Percentiles rank a stretch among this genome's conserved stretches.
These are phyloP conservation scores for Hylaea fasciaria DNA, from an alignment of 2,888 invertebrate species.

Conservation along the genomic window DNA sequence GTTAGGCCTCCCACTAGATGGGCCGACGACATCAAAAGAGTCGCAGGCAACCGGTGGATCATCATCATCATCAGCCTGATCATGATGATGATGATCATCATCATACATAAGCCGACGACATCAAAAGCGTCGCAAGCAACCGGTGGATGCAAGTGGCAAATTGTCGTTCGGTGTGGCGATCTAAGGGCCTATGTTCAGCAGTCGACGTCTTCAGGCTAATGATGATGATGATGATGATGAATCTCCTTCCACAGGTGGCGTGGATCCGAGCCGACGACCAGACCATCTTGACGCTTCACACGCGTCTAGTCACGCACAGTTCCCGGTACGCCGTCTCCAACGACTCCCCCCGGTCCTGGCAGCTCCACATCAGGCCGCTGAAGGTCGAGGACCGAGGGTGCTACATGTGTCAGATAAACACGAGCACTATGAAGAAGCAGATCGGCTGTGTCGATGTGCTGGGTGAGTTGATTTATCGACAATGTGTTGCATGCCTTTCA, in stretches of 20 bases:
- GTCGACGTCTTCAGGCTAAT: no score
- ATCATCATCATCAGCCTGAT: no score
- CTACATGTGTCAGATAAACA: slow-evolving; percentile 93
- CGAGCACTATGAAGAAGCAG: slow-evolving; percentile 90
- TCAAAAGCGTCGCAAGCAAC: no score
- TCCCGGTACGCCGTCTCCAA: slow-evolving; percentile 88
- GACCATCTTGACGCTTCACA: slow-evolving; percentile 89
- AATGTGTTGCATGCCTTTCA: no score
- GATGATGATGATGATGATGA: neutral
- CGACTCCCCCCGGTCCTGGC: slow-evolving; percentile 89
- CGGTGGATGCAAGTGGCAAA: no score
- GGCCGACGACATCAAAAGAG: no score
- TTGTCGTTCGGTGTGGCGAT: no score
- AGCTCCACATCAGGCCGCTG: slow-evolving; percentile 88
- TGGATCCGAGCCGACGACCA: slow-evolving; percentile 91
- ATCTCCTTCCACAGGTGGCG: slow-evolving; percentile 85
- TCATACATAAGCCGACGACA: no score
- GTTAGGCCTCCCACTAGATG: no score
- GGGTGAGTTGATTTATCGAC: slow-evolving; percentile 87
- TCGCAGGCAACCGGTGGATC: no score
- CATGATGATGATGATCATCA: no score
- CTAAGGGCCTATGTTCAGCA: no score
- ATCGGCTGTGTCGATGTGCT: slow-evolving; percentile 91
- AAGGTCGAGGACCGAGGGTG: slow-evolving; percentile 90
- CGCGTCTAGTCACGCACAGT: slow-evolving; percentile 90